Percentiles rank a stretch among this genome's conserved stretches.
Evolutionary conservation across 1,140 invertebrate genomes (phyloP).

Genomic region (Atopsyche davidsoni): DNA sequence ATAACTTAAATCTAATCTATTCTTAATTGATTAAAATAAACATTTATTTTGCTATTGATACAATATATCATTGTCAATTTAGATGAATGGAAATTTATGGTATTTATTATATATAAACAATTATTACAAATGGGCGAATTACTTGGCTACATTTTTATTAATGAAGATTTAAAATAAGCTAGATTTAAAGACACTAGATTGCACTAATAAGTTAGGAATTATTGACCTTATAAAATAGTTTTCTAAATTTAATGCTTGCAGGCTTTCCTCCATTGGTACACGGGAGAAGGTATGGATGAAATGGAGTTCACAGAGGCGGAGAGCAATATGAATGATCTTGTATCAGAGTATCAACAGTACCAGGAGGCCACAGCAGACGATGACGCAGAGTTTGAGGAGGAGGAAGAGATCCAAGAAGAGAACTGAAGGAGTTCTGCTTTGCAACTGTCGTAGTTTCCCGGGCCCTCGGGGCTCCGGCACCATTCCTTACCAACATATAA

Average conservation of each 20-base stretch:
- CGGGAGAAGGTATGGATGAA: constrained; percentile 79
- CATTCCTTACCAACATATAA: no score
- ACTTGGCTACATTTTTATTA: no score
- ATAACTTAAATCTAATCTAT: not conserved
- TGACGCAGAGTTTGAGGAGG: constrained; percentile 13
- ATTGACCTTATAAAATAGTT: no score
- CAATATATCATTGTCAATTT: constrained; percentile 38
- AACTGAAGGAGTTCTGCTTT: no score
- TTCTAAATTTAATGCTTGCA: no score
- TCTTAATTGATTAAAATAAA: constrained; percentile 32
- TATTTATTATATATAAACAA: not conserved
- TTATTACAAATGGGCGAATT: not conserved
- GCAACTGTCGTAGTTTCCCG: no score
- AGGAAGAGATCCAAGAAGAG: constrained; percentile 9
- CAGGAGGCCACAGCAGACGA: constrained; percentile 16
- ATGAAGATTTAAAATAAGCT: no score
- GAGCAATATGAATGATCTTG: constrained; percentile 79
- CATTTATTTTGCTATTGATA: constrained; percentile 39
- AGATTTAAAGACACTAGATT: no score
- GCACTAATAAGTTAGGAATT: no score
- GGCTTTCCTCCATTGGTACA: constrained; percentile 88
- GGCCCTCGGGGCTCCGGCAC: no score
- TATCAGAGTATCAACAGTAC: constrained; percentile 79
- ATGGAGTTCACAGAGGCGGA: constrained; percentile 68
- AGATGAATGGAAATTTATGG: constrained; percentile 31